Percentiles rank a stretch among this genome's conserved stretches.
Conservation (phyloP, 2,113 vertebrate species). For the Engystomops pustulosus region DNA sequence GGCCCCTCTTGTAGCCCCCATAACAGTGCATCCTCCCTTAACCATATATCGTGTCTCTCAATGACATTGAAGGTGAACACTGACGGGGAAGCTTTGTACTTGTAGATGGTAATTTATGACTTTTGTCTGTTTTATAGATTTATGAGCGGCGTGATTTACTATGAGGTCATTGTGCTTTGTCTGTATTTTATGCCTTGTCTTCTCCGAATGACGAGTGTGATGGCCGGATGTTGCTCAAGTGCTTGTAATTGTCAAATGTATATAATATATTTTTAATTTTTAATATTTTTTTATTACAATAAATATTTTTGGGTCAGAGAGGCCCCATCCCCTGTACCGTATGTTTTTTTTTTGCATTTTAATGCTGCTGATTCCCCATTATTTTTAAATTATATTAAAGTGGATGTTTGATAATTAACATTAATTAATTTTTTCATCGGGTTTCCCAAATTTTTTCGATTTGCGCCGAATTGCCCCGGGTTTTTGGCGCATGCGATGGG, state of each 20-base stretch:
- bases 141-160: conserved; percentile 8
- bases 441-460: too few species aligned
- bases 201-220: conserved; percentile 1
- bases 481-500: too few species aligned
- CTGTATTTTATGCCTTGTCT: conserved; percentile 28
- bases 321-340: too few species aligned
- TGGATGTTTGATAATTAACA: too few species aligned
- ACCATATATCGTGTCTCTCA: conserved; percentile 21
- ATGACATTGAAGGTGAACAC: conserved; percentile 32
- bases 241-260: not conserved
- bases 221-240: not conserved
- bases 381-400: too few species aligned
- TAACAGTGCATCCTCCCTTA: conserved; percentile 26
- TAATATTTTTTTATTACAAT: not conserved
- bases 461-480: too few species aligned
- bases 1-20: not conserved
- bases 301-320: too few species aligned
- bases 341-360: too few species aligned
- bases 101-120: conserved; percentile 34
- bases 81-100: not conserved
- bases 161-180: conserved; percentile 1
- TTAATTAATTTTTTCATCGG: too few species aligned
- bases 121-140: conserved; percentile 2
- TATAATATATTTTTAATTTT: not conserved
- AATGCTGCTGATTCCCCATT: too few species aligned